Percentiles rank a stretch among this genome's conserved stretches.
Conservation (phyloP, 2,797 vertebrate species). For the Falco berigora region DNA sequence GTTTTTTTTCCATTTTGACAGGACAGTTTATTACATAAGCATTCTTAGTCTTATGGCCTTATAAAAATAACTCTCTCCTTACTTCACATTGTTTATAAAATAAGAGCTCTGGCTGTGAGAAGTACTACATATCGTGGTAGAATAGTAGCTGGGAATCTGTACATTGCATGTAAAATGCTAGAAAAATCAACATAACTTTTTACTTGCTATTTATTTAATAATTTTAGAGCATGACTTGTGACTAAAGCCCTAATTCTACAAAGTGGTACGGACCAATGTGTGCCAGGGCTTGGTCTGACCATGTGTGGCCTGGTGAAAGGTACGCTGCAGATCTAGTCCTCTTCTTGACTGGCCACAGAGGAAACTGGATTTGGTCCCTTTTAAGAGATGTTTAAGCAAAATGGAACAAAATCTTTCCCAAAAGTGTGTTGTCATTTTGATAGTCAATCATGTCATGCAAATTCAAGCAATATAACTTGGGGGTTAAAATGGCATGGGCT, state of each 20-base stretch:
- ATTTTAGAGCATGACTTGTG: neutral
- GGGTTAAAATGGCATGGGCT: neutral
- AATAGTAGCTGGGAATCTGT: neutral
- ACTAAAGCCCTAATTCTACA: neutral
- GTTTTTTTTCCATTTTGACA: neutral
- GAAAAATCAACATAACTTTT: neutral
- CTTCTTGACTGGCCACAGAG: neutral
- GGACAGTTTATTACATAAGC: neutral
- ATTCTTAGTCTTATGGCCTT: neutral
- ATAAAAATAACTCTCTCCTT: neutral
- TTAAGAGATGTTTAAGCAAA: neutral
- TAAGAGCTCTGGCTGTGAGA: neutral
- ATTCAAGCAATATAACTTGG: neutral
- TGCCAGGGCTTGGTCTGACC: neutral
- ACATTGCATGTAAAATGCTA: neutral
- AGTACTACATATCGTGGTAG: neutral
- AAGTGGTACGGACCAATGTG: neutral
- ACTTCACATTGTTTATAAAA: neutral
- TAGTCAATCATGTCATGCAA: neutral
- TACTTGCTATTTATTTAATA: neutral
- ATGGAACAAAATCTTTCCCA: neutral
- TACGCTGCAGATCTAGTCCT: neutral
- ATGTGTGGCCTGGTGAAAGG: accelerated
- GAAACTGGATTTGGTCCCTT: neutral
- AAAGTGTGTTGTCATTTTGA: neutral